Evolutionary conservation across 2,888 invertebrate species (phyloP).

Genomic region (Philhelius pedissequus): DNA sequence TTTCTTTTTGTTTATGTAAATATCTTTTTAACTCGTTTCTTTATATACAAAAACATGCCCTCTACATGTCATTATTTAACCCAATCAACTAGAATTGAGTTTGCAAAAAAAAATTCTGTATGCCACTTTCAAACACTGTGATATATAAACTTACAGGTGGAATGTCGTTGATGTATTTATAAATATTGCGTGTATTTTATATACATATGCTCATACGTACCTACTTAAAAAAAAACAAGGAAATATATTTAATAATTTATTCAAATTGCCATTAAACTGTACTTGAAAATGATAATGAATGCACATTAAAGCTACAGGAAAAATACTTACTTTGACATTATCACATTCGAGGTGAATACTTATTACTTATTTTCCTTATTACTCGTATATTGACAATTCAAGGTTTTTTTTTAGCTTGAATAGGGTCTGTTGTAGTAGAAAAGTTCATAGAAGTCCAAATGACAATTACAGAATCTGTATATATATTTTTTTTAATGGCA

Average conservation of each 20-base stretch:
- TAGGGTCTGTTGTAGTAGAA: background rate
- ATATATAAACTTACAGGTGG: slow-evolving; percentile 22
- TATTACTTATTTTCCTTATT: background rate
- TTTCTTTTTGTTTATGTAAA: background rate
- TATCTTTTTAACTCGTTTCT: background rate
- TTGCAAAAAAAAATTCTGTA: background rate
- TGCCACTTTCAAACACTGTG: slow-evolving; percentile 3
- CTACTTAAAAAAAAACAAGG: slow-evolving; percentile 33
- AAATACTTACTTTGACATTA: slow-evolving; percentile 52
- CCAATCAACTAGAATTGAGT: no score
- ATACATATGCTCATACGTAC: background rate
- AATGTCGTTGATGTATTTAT: background rate
- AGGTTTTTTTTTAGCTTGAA: background rate
- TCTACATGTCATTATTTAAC: background rate
- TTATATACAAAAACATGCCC: slow-evolving; percentile 26
- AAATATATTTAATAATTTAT: slow-evolving; percentile 58
- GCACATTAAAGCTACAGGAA: slow-evolving; percentile 49
- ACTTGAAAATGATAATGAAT: slow-evolving; percentile 62
- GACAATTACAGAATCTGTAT: no score
- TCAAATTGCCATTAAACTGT: slow-evolving; percentile 59
- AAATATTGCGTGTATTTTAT: slow-evolving; percentile 21
- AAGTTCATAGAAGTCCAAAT: no score
- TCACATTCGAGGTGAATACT: slow-evolving; percentile 23
- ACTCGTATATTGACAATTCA: background rate
- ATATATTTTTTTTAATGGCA: no score